Base-by-base conservation (phyloP, 2,797 vertebrate species). In the Lophotriccus pileatus region DNA sequence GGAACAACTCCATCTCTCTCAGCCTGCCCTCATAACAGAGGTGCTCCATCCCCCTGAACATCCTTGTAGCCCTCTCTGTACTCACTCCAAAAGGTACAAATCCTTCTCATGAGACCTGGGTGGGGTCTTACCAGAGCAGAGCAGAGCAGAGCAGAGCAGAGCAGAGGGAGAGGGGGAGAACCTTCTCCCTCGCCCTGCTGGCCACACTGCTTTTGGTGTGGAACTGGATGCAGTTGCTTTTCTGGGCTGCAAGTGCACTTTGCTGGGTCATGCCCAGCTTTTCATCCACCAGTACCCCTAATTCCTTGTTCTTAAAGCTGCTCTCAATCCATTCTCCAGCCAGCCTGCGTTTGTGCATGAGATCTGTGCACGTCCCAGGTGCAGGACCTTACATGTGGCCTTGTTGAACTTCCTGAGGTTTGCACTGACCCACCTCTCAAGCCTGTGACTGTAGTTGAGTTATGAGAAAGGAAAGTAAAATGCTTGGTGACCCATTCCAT, bases 11-110 rank as follows among this genome's bases (percentile, higher is more conserved):
- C 8, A 11, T 67, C 8, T 46, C 53, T 67, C 12, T 62, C 34
- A 47, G 10, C 14, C 21, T 50, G 14, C 22, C 7, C 41, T 68
- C 10, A 7, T 4, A 9, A 25, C 10, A 47, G 25, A 27, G 10
- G 3, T 17, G 7, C 34, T 75, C 3, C 25, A 37, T 27, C 24
- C 2, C 7, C 46, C 22, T 36, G 47, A 47, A 27, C 30, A n/a
- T n/a, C n/a, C 20, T 47, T 21, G 8, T 75, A 10, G 3, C 25
- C 8, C 18, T 74, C 5, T 41, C 46, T 67, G 30, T 12, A 10
- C 6, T 47, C 4, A 6, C 3, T 43, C 15, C 62, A 2, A 0
- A 4, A 68, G 10, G 0, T 10, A 6, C 7, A 3, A 3, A 1
- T 60, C 12, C 18, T 59, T 1, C 30, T 17, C 66, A 9, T 59